A percentile compares a stretch with the other conserved stretches of the same genome.
phyloP scores from a whole-genome alignment of 2,113 vertebrate genomes.

The Origma solitaria region DNA sequence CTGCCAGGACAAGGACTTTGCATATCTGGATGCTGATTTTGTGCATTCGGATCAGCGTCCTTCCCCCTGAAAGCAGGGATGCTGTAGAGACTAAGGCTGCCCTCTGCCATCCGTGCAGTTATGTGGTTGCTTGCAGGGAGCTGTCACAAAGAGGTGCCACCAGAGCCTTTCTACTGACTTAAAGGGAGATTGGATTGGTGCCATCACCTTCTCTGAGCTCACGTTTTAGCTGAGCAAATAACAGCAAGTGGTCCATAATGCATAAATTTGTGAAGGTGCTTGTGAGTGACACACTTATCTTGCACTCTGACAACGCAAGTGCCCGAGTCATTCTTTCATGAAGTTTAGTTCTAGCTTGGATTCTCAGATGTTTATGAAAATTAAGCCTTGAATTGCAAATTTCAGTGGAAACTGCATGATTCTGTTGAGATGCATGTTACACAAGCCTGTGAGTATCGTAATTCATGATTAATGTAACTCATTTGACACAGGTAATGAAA shows the following conservation, averaged over 20 bases:
- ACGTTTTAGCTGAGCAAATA: background rate
- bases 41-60: background rate
- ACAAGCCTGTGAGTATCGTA: background rate
- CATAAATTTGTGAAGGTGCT: background rate
- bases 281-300: background rate
- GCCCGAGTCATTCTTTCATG: background rate
- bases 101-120: background rate
- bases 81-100: background rate
- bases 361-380: background rate
- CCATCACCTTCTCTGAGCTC: background rate
- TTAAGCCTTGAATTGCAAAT: background rate
- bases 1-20: background rate
- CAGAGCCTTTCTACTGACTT: background rate
- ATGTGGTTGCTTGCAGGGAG: background rate
- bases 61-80: background rate
- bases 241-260: background rate
- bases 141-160: background rate
- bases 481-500: conserved; percentile 43
- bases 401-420: background rate
- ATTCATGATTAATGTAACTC: conserved; percentile 28
- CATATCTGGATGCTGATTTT: background rate
- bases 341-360: background rate
- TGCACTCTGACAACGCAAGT: background rate
- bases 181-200: background rate
- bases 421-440: background rate